Percentiles rank a stretch among this genome's conserved stretches.
Evolutionary conservation across 2,888 invertebrate genomes (phyloP).

Genomic region (Ophion costatus): DNA sequence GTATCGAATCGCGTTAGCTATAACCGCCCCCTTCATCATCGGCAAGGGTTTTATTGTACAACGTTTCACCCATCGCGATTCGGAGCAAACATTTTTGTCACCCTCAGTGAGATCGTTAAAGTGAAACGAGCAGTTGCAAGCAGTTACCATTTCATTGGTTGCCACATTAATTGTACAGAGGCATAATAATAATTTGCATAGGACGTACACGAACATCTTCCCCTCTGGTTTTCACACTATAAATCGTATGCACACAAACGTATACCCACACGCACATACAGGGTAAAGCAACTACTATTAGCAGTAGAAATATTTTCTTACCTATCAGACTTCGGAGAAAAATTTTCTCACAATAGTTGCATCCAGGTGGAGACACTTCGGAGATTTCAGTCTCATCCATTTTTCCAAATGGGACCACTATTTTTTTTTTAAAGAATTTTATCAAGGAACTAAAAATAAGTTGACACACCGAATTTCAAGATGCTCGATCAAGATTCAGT

Average conservation of each 20-base stretch:
- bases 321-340: no score
- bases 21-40: neutral
- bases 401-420: no score
- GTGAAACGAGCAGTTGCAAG: constrained; percentile 17
- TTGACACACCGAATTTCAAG: no score
- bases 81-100: constrained; percentile 31
- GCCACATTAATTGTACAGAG: constrained; percentile 39
- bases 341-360: no score
- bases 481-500: no score
- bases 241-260: neutral
- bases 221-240: constrained; percentile 12
- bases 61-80: constrained; percentile 2
- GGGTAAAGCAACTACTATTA: neutral
- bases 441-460: no score
- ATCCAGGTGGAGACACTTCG: no score
- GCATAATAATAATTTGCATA: constrained; percentile 47
- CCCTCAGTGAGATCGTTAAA: constrained; percentile 8
- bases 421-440: no score
- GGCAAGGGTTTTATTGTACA: neutral
- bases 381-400: no score
- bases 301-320: no score
- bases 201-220: constrained; percentile 13
- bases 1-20: constrained; percentile 21
- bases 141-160: constrained; percentile 46
- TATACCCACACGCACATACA: neutral